phyloP scores from a whole-genome alignment of 1,140 invertebrate genomes.

The Nomia melanderi region DNA sequence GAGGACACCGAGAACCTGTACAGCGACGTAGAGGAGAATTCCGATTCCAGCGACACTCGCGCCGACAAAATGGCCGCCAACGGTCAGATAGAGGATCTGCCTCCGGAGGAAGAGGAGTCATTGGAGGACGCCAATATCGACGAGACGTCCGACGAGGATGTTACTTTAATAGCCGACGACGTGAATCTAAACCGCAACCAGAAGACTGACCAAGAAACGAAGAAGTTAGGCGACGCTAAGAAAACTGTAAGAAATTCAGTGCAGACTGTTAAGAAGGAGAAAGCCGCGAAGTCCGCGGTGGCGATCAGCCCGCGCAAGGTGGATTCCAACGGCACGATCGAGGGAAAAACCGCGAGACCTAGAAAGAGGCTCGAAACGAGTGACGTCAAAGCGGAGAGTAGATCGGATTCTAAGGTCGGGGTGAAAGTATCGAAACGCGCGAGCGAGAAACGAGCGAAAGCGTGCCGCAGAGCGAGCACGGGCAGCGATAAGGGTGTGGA shows the following conservation, averaged over 20 bases:
- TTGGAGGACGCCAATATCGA: conserved; percentile 7
- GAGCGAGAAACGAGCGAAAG: conserved; percentile 33
- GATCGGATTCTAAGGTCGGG: not conserved
- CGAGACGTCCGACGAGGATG: conserved; percentile 27
- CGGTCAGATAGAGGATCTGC: conserved; percentile 24
- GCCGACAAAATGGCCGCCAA: not conserved
- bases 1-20: conserved; percentile 55
- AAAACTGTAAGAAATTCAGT: too few species aligned
- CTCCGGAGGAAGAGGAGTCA: conserved; percentile 20
- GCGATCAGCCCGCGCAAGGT: not conserved
- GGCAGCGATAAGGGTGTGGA: conserved; percentile 44
- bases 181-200: not conserved
- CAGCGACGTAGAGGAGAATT: conserved; percentile 42
- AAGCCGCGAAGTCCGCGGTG: not conserved
- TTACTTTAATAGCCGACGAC: conserved; percentile 24
- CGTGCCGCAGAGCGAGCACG: conserved; percentile 48
- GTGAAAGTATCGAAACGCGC: not conserved
- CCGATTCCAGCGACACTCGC: conserved; percentile 14
- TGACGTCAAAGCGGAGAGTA: not conserved
- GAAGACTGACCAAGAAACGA: not conserved
- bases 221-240: not conserved
- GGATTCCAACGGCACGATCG: not conserved
- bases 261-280: not conserved
- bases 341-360: conserved; percentile 5
- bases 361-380: not conserved